A percentile compares a stretch with the other conserved stretches of the same genome.
Conservation (phyloP, 2,113 vertebrate species). For the Solea senegalensis region DNA sequence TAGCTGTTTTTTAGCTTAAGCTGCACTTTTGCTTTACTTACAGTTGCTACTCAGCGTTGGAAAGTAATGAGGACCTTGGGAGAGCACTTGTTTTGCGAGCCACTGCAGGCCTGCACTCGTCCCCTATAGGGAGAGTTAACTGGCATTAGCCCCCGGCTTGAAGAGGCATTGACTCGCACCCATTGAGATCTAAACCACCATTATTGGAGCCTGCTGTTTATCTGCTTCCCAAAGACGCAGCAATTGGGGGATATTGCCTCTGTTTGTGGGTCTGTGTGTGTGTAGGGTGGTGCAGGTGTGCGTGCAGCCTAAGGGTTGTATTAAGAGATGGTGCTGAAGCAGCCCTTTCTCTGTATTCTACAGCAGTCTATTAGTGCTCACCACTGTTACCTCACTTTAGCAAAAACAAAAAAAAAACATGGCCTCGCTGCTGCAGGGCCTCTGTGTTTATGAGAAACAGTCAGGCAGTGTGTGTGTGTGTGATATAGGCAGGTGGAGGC, state of each 20-base stretch:
- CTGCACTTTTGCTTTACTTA: constrained; percentile 83
- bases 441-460: constrained; percentile 39
- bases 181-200: constrained; percentile 78
- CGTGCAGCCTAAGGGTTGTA: constrained; percentile 68
- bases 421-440: constrained; percentile 40
- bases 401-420: constrained; percentile 23
- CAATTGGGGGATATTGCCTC: constrained; percentile 76
- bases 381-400: constrained; percentile 58
- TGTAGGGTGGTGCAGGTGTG: constrained; percentile 48
- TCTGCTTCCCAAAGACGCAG: constrained; percentile 67
- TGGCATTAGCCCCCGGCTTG: constrained; percentile 80
- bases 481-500: background rate
- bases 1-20: constrained; percentile 77
- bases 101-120: constrained; percentile 65
- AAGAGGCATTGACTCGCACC: constrained; percentile 80
- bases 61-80: constrained; percentile 84
- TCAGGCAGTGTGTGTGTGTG: background rate
- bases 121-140: constrained; percentile 79
- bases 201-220: constrained; percentile 80
- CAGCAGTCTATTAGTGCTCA: constrained; percentile 63
- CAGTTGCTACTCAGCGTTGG: constrained; percentile 76
- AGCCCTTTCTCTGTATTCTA: constrained; percentile 69
- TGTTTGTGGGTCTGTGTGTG: constrained; percentile 35
- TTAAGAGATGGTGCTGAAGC: constrained; percentile 75
- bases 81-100: constrained; percentile 77